These are phyloP conservation scores for Xestia rhomboidea DNA, from an alignment of 2,888 invertebrate genomes.

Conservation along the genomic window DNA sequence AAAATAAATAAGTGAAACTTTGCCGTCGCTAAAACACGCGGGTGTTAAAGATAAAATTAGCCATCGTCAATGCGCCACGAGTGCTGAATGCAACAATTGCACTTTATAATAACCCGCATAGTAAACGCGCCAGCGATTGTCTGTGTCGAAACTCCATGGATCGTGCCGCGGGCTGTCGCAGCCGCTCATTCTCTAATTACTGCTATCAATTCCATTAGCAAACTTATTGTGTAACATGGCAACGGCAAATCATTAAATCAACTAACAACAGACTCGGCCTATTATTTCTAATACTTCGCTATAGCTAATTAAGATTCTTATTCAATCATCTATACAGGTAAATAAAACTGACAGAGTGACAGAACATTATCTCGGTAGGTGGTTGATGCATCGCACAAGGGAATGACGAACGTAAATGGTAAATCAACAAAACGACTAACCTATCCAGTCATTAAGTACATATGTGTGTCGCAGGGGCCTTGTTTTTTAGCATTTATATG, in stretches of 20 bases:
- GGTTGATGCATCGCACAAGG: conserved; percentile 71
- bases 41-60: conserved; percentile 69
- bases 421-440: conserved; percentile 81
- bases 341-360: conserved; percentile 58
- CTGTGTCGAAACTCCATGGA: conserved; percentile 76
- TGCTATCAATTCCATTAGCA: conserved; percentile 80
- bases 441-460: conserved; percentile 74
- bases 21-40: conserved; percentile 52
- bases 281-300: conserved; percentile 48
- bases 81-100: conserved; percentile 81
- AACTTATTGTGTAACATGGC: conserved; percentile 75
- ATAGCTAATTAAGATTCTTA: conserved; percentile 61
- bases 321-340: conserved; percentile 50
- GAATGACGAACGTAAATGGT: conserved; percentile 79
- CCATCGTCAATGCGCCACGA: conserved; percentile 73
- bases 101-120: conserved; percentile 88
- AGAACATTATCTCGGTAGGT: conserved; percentile 76
- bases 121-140: conserved; percentile 79
- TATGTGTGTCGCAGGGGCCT: conserved; percentile 83
- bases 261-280: conserved; percentile 50
- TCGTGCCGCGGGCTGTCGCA: conserved; percentile 73
- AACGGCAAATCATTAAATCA: conserved; percentile 69
- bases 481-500: conserved; percentile 87
- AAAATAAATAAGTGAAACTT: conserved; percentile 58
- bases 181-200: conserved; percentile 84